Percentiles rank a stretch among this genome's conserved stretches.
Conservation (phyloP, 2,888 invertebrate species). For the Pristionchus fissidentatus region DNA sequence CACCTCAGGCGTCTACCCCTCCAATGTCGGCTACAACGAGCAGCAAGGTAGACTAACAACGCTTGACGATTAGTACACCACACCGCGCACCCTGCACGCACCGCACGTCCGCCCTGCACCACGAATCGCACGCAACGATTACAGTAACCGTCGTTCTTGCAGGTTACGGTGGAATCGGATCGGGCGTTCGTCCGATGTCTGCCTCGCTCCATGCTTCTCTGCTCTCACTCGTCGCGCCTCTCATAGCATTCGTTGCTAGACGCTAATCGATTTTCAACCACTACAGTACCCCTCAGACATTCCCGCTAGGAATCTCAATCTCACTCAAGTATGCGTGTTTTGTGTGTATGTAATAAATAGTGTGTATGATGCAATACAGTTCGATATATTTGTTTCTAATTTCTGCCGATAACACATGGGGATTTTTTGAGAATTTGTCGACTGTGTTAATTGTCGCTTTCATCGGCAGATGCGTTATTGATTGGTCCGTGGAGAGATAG, state of each 20-base stretch:
- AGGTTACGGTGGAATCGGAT: slow-evolving; percentile 40
- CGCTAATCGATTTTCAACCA: neutral
- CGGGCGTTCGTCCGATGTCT: slow-evolving; percentile 35
- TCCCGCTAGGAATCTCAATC: slow-evolving; percentile 33
- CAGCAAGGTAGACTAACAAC: slow-evolving; percentile 27
- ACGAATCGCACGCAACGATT: neutral
- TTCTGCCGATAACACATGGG: no score
- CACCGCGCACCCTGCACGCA: neutral
- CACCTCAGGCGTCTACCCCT: neutral
- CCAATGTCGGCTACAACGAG: neutral
- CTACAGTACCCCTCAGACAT: slow-evolving; percentile 30
- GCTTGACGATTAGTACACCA: neutral
- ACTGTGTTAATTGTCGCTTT: neutral
- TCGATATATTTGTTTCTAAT: no score
- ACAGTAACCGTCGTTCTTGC: neutral
- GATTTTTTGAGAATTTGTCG: neutral
- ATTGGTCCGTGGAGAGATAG: no score
- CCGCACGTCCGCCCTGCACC: neutral
- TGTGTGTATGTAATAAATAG: slow-evolving; percentile 34
- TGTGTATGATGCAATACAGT: neutral
- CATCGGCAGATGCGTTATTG: neutral
- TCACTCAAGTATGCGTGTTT: slow-evolving; percentile 10
- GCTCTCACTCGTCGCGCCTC: neutral
- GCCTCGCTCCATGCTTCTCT: slow-evolving; percentile 20
- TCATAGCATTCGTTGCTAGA: neutral